These are phyloP conservation scores for Orycteropus afer DNA, from an alignment of 2,113 vertebrate genomes.

Conservation along the genomic window DNA sequence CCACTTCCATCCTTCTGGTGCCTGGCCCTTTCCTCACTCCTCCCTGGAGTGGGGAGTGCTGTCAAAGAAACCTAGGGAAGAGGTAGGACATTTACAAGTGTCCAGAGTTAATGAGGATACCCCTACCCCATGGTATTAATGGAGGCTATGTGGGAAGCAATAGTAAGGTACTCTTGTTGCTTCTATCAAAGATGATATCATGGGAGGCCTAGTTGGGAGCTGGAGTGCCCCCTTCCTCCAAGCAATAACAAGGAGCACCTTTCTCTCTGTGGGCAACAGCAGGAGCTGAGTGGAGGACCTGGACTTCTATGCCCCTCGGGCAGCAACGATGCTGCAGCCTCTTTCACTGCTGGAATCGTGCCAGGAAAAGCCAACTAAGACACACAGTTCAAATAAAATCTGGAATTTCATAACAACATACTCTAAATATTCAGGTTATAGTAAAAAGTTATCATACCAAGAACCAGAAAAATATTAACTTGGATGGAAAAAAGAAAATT, in stretches of 20 bases:
- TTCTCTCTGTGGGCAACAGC: neutral
- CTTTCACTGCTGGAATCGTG: neutral
- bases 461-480: neutral
- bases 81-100: neutral
- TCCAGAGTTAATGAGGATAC: neutral
- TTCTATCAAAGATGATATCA: neutral
- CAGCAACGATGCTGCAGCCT: neutral
- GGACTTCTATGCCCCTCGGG: neutral
- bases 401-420: conserved; percentile 3
- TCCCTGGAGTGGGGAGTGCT: neutral
- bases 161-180: neutral
- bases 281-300: neutral
- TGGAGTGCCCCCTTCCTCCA: neutral
- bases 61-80: neutral
- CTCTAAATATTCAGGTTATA: neutral
- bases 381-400: neutral
- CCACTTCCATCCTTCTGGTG: neutral
- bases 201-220: neutral
- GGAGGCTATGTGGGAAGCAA: neutral
- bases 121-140: neutral
- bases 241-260: neutral
- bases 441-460: neutral
- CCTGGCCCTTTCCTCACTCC: neutral
- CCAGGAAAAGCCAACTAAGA: neutral
- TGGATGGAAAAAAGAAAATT: neutral